phyloP scores from a whole-genome alignment of 2,888 invertebrate genomes.

The Galerucella pusilla region DNA sequence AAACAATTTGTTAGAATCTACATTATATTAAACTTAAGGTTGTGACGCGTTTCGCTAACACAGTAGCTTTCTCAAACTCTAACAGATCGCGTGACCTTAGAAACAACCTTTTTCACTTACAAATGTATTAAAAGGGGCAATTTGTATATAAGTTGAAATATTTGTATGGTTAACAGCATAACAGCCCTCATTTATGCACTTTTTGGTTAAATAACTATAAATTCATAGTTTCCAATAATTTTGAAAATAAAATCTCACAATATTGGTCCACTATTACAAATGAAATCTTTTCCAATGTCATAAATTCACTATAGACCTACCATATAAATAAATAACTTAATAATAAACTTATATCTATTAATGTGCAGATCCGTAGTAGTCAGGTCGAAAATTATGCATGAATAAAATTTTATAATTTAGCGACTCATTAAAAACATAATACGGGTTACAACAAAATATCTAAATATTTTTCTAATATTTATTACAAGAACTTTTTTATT shows the following conservation, averaged over 20 bases:
- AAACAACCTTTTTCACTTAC: no score
- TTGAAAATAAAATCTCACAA: background rate
- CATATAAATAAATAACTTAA: background rate
- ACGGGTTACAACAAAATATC: slow-evolving; percentile 27
- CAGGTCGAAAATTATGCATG: slow-evolving; percentile 25
- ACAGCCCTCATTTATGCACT: no score
- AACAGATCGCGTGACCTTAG: no score
- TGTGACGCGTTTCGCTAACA: no score
- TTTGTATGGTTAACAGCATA: no score
- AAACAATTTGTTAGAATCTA: no score
- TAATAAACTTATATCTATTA: slow-evolving; percentile 18
- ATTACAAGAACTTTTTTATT: background rate
- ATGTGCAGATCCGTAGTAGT: slow-evolving; percentile 32
- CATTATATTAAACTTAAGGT: no score
- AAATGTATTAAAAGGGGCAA: no score
- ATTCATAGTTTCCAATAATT: no score
- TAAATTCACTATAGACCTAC: slow-evolving; percentile 4
- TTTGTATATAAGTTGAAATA: no score
- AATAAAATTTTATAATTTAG: slow-evolving; percentile 7
- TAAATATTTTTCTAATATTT: slow-evolving; percentile 32
- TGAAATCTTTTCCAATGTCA: background rate
- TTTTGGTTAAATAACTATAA: no score
- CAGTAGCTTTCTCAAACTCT: no score
- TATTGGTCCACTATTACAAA: background rate
- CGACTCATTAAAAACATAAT: slow-evolving; percentile 6